Base-by-base conservation (phyloP, 2,888 invertebrate genomes). In the Patella pellucida region DNA sequence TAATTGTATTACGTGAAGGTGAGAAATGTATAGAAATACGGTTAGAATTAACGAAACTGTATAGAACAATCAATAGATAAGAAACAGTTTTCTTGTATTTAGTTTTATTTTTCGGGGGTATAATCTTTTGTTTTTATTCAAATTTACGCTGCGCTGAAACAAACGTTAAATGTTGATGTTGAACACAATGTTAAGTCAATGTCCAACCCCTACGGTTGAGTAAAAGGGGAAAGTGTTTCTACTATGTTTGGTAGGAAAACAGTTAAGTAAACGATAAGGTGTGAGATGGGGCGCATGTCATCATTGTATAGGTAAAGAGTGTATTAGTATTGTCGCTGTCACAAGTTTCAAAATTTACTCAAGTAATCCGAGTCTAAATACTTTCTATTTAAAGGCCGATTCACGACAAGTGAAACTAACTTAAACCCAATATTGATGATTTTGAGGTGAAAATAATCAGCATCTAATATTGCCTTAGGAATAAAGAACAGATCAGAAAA, bases 321-420 rank as follows among this genome's bases (percentile, higher is more conserved):
- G 52, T 71, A 71, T 71, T 71, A 71, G 71, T 71, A 52, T 71
- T 71, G 71, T 71, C 71, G 51, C 71, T 52, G 71, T 71, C 51
- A 52, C 71, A 51, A 52, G 50, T 71, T 71, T 50, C 52, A 71
- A 71, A 71, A 71, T 71, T 71, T 31, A 71, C 71, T 52, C n/a
- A 71, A 19, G 52, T 71, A 52, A 71, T 71, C 71, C 71, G 19
- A 71, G 51, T 52, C 23, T 71, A 71, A 71, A 71, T 71, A 71
- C 51, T 23, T 71, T 51, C 23, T 52, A 19, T 62, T 62, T 62
- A 62, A 62, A 62, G 62, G 23, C 62, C 62, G 62, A 62, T 19
- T 62, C 62, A 23, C 62, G 23, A 62, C 19, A 23, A 62, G 14
- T 19, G 23, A 62, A 62, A 19, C 62, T 23, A 62, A 62, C 62